Evolutionary conservation across 2,888 invertebrate species (phyloP).

Genomic region (Volucella bombylans): DNA sequence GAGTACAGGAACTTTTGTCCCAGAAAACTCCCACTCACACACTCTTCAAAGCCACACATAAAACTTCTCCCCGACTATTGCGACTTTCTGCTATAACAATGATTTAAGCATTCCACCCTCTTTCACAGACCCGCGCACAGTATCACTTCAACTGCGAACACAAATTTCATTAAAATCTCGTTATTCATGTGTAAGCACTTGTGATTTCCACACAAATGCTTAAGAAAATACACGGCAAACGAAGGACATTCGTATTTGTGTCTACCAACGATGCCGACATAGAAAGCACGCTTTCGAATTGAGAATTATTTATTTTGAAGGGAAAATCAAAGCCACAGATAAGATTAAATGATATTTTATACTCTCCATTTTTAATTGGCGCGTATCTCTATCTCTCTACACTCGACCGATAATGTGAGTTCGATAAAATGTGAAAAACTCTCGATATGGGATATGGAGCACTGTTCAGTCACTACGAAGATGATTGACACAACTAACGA

Average conservation of each 20-base stretch:
- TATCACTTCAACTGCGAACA: not conserved
- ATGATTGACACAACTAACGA: slow-evolving; percentile 57
- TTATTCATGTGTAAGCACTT: slow-evolving; percentile 10
- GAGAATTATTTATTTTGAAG: slow-evolving; percentile 2
- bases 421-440: slow-evolving; percentile 1
- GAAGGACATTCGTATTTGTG: not conserved
- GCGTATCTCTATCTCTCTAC: slow-evolving; percentile 11
- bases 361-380: slow-evolving; percentile 18
- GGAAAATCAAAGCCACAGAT: slow-evolving; percentile 27
- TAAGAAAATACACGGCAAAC: not conserved
- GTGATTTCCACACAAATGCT: slow-evolving; percentile 3
- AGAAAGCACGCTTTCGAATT: not conserved
- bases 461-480: slow-evolving; percentile 28
- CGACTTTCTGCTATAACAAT: not conserved
- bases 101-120: slow-evolving; percentile 17
- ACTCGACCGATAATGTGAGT: slow-evolving; percentile 32
- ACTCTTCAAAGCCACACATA: not conserved
- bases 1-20: slow-evolving; percentile 23
- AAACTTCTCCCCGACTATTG: slow-evolving; percentile 11
- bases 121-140: not conserved
- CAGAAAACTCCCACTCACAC: slow-evolving; percentile 21
- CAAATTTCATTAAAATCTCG: slow-evolving; percentile 19
- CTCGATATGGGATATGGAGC: not conserved
- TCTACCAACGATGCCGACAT: not conserved
- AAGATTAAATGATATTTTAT: slow-evolving; percentile 20